phyloP scores from a whole-genome alignment of 2,113 vertebrate species.

The Mirza zaza region DNA sequence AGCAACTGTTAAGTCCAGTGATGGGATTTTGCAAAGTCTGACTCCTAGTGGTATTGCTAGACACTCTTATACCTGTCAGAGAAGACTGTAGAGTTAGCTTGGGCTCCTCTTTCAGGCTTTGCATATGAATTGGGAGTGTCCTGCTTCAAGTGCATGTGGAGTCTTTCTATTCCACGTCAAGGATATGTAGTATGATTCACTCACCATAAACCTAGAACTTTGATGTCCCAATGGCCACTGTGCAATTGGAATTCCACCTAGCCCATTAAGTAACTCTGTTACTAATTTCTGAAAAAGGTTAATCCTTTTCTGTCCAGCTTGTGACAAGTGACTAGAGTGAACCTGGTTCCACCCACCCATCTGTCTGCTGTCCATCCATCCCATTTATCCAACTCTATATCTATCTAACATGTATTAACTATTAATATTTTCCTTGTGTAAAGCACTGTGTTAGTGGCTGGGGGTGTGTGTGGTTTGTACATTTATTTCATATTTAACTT shows the following conservation, averaged over 20 bases:
- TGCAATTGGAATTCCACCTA: background rate
- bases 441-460: background rate
- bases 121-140: background rate
- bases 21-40: background rate
- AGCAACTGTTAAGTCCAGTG: background rate
- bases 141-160: background rate
- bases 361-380: background rate
- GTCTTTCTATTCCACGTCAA: conserved; percentile 1
- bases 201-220: background rate
- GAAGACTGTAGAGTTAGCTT: background rate
- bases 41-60: background rate
- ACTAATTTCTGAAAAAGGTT: background rate
- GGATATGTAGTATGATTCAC: background rate
- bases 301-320: background rate
- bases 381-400: background rate
- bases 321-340: background rate
- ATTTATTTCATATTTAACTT: conserved; percentile 1
- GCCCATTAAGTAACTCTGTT: background rate
- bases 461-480: background rate
- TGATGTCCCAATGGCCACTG: background rate
- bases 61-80: background rate
- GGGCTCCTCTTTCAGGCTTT: background rate
- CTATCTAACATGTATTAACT: background rate
- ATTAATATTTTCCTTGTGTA: background rate
- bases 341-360: background rate